phyloP scores from a whole-genome alignment of 1,140 invertebrate genomes.

The Penaeus japonicus region DNA sequence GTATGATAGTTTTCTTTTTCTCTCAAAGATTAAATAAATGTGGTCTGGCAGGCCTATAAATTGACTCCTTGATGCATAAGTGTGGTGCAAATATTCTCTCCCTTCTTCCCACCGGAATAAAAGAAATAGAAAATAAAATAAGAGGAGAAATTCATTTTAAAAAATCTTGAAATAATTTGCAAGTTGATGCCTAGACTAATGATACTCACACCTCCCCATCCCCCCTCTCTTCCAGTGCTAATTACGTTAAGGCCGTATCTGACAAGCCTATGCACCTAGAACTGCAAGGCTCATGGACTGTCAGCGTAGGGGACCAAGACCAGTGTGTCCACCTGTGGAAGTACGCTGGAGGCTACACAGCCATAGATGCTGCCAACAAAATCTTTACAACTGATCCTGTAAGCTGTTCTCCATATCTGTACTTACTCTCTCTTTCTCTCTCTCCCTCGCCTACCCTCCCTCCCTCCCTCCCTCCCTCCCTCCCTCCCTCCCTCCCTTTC shows the following conservation, averaged over 20 bases:
- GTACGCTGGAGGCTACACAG: slow-evolving; percentile 90
- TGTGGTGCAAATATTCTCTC: too few relatives aligned
- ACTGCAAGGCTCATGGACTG: slow-evolving; percentile 71
- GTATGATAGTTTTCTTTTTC: too few relatives aligned
- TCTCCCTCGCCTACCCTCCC: neutral
- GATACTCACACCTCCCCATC: slow-evolving; percentile 19
- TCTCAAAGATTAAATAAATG: too few relatives aligned
- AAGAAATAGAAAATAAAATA: too few relatives aligned
- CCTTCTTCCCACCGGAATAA: too few relatives aligned
- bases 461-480: neutral
- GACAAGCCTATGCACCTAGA: slow-evolving; percentile 67
- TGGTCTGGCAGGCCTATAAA: too few relatives aligned
- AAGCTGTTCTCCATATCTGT: neutral
- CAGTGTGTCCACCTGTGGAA: slow-evolving; percentile 95
- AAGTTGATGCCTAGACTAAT: neutral
- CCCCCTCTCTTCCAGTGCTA: slow-evolving; percentile 72
- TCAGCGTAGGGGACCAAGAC: slow-evolving; percentile 96
- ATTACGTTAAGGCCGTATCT: slow-evolving; percentile 79
- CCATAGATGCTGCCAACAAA: slow-evolving; percentile 81
- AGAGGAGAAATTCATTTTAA: neutral
- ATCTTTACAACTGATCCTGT: slow-evolving; percentile 78
- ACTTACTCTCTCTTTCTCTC: neutral
- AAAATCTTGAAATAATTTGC: neutral
- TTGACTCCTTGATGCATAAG: too few relatives aligned
- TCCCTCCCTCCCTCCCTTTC: neutral